Conservation (phyloP, 2,888 invertebrate genomes). For the Chydorus sphaericus region DNA sequence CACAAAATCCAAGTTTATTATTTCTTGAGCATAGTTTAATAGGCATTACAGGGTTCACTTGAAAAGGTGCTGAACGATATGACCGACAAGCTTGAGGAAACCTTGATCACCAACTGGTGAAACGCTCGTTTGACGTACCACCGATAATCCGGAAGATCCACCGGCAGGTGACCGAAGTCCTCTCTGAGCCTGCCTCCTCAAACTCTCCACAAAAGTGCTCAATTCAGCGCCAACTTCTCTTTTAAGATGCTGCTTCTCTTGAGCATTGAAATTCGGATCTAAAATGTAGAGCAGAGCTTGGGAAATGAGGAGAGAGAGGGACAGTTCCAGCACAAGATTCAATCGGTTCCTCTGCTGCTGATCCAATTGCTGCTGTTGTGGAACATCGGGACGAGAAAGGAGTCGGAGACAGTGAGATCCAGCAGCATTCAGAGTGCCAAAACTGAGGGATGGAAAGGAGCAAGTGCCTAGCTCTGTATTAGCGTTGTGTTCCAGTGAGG, state of each 20-base stretch:
- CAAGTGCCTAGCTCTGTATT: too few species aligned
- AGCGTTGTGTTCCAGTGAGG: neutral
- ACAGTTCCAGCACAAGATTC: conserved; percentile 8
- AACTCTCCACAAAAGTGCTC: conserved; percentile 12
- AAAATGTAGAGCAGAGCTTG: conserved; percentile 33
- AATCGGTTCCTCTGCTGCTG: neutral
- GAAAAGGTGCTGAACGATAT: conserved; percentile 4
- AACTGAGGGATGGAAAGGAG: conserved; percentile 5
- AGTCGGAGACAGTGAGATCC: conserved; percentile 1
- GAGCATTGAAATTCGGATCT: conserved; percentile 4
- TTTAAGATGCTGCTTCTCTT: conserved; percentile 14
- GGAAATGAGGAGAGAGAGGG: conserved; percentile 21
- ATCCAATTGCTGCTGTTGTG: neutral
- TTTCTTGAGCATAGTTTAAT: neutral
- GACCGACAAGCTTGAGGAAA: conserved; percentile 3
- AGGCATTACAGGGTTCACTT: neutral
- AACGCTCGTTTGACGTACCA: neutral
- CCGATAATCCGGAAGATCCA: neutral
- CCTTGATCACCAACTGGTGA: neutral
- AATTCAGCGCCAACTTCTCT: conserved; percentile 15
- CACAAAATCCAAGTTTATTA: neutral
- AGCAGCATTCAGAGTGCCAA: conserved; percentile 6
- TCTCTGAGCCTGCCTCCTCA: conserved; percentile 13
- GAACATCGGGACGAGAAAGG: neutral
- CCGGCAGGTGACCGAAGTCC: conserved; percentile 10